phyloP scores from a whole-genome alignment of 2,888 invertebrate species.

The Tenodera sinensis region DNA sequence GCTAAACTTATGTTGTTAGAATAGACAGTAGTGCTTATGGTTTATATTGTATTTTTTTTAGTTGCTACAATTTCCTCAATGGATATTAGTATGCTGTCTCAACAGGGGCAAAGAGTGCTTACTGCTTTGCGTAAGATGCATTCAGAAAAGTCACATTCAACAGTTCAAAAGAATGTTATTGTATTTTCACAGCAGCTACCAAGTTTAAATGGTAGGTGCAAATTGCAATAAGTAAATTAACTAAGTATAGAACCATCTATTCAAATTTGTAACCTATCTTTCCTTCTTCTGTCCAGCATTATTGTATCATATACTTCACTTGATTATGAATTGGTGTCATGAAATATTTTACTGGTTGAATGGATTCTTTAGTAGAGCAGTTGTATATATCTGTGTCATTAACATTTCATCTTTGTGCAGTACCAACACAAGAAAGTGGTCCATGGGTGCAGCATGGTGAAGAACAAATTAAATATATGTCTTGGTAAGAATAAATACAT shows the following conservation, averaged over 20 bases:
- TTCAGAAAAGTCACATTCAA: neutral
- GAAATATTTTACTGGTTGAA: neutral
- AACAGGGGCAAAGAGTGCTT: neutral
- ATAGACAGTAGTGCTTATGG: no score
- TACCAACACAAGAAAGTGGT: neutral
- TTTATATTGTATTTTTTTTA: neutral
- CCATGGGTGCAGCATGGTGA: neutral
- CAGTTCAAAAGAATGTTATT: neutral
- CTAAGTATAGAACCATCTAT: neutral
- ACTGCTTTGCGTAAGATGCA: neutral
- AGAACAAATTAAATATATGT: neutral
- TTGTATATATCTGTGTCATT: neutral
- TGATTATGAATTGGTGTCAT: neutral
- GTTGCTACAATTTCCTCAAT: neutral
- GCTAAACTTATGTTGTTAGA: no score
- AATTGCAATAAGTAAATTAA: neutral
- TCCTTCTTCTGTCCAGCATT: neutral
- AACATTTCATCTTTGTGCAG: neutral
- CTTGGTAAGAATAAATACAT: neutral
- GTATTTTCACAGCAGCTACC: neutral
- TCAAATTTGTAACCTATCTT: neutral
- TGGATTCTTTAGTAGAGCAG: neutral
- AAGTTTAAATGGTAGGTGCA: neutral
- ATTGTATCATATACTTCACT: neutral
- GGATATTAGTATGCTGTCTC: neutral